Conservation (phyloP, 2,888 invertebrate genomes). For the Dryococelus australis region DNA sequence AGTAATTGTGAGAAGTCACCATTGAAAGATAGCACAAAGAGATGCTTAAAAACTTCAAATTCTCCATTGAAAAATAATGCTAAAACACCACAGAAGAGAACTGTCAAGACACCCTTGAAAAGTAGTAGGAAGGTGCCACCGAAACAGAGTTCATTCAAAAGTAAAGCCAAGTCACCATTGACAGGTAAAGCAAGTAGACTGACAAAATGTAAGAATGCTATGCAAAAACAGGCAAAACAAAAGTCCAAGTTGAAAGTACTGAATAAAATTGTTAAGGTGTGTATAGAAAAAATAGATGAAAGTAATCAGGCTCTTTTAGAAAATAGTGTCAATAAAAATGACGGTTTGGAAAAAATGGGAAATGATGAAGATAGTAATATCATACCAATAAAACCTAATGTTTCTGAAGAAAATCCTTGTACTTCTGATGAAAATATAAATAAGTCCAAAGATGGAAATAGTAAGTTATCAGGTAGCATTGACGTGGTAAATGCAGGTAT, state of each 20-base stretch:
- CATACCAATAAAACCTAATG: neutral
- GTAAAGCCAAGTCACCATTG: too few species aligned
- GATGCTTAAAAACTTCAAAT: neutral
- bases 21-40: neutral
- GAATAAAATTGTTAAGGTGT: neutral
- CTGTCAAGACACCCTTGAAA: neutral
- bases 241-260: too few species aligned
- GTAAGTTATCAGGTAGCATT: neutral
- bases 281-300: neutral
- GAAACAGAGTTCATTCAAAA: too few species aligned
- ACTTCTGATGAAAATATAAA: neutral
- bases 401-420: neutral
- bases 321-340: neutral
- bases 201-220: too few species aligned
- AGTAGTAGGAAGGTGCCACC: too few species aligned
- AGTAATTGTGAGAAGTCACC: neutral
- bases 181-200: too few species aligned
- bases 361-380: neutral
- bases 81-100: neutral
- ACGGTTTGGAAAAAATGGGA: neutral
- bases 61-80: neutral
- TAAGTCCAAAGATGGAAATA: neutral
- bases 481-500: neutral
- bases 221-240: too few species aligned
- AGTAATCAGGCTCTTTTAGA: neutral